Percentiles rank a stretch among this genome's conserved stretches.
phyloP scores from a whole-genome alignment of 2,113 vertebrate genomes.

The Cyanoderma ruficeps region DNA sequence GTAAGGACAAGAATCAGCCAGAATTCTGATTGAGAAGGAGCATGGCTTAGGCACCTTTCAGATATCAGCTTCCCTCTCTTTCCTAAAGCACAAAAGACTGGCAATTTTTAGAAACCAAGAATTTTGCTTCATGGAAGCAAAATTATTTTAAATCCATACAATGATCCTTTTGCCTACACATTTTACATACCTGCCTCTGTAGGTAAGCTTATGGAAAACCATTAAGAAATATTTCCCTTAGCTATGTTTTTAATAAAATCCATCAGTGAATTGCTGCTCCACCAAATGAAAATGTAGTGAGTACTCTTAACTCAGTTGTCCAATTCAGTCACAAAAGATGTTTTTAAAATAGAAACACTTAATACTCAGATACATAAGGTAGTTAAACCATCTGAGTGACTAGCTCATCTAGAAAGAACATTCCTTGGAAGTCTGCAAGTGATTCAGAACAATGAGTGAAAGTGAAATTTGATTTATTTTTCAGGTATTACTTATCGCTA shows the following conservation, averaged over 20 bases:
- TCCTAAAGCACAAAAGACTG: background rate
- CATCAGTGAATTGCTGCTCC: background rate
- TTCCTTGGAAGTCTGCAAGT: background rate
- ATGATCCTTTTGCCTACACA: background rate
- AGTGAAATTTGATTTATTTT: background rate
- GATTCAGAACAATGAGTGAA: background rate
- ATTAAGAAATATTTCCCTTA: background rate
- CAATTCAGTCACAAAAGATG: background rate
- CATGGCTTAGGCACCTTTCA: background rate
- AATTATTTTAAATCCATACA: background rate
- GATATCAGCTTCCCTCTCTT: background rate
- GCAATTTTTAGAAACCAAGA: background rate
- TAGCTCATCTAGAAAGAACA: background rate
- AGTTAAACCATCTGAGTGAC: background rate
- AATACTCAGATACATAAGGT: background rate
- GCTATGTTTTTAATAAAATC: background rate
- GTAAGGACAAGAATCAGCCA: background rate
- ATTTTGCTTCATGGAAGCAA: background rate
- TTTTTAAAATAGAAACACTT: constrained; percentile 12
- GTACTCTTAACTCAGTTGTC: background rate
- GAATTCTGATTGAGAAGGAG: background rate
- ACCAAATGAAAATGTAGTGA: background rate
- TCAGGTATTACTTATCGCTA: background rate
- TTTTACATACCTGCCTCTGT: background rate
- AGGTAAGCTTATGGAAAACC: background rate